Conservation (phyloP, 2,113 vertebrate species). For the Etheostoma cragini region DNA sequence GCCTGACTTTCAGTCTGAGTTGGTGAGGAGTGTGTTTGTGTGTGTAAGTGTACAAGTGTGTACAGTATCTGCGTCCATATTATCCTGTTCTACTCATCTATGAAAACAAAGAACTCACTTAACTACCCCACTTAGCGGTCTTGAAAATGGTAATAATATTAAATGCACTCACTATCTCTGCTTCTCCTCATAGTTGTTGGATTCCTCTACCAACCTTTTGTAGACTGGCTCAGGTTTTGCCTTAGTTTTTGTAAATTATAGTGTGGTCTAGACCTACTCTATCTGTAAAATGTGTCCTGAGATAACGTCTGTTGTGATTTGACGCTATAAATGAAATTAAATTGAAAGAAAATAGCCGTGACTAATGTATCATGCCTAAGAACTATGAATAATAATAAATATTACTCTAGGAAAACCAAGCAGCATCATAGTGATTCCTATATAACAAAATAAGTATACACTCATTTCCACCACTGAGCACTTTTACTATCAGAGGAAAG, state of each 20-base stretch:
- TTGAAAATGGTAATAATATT: slow-evolving; percentile 7
- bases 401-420: neutral
- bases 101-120: neutral
- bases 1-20: slow-evolving; percentile 54
- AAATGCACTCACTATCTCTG: neutral
- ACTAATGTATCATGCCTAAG: neutral
- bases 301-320: too few species aligned
- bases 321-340: too few species aligned
- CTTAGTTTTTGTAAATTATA: too few species aligned
- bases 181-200: too few species aligned
- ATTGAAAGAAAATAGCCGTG: neutral
- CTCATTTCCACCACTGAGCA: neutral
- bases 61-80: slow-evolving; percentile 1
- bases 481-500: neutral
- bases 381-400: neutral
- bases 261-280: too few species aligned
- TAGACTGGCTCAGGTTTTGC: too few species aligned
- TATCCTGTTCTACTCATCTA: neutral
- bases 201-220: too few species aligned
- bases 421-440: neutral
- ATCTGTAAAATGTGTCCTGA: too few species aligned
- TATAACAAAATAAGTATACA: neutral
- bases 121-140: neutral
- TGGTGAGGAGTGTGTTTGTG: slow-evolving; percentile 17
- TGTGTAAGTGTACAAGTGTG: slow-evolving; percentile 2